Base-by-base conservation (phyloP, 2,888 invertebrate genomes). In the Drosophila macrospina region DNA sequence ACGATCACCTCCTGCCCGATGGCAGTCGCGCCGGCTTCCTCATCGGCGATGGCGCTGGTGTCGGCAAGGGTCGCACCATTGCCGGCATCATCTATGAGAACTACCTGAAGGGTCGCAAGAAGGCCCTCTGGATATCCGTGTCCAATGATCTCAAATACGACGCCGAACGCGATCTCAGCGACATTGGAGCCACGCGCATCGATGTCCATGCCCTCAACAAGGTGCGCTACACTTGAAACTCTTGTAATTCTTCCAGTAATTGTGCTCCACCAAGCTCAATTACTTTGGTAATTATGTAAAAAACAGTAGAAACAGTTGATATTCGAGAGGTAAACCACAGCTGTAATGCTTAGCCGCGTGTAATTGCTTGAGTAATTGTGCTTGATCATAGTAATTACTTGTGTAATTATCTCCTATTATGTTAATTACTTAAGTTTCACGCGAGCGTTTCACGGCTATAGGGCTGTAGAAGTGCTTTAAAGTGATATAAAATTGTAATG, bases 31-130 rank as follows among this genome's bases (percentile, higher is more conserved):
- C 98, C 10, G 99, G 99, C 10, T 99, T 98, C 93, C 94, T 99
- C 0, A 97, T 99, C 63, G 98, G 99, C 73, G 99, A 99, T 92
- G 99, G 99, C 65, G 99, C 99, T 67, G 99, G 99, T 77, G 98
- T 99, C 51, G 99, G 99, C 68, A 99, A 99, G 91, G 99, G 99
- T 20, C 95, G 99, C 63, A 99, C 99, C 0, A 98, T 99, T 71
- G 99, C 98, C 5, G 99, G 99, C 51, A 96, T 99, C 54, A 99
- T 99, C 87, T 98, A 95, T 93, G 99, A 99, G 93, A 99, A 99
- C 93, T 99, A 98, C 91, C 91, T 98, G 76, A 95, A 96, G 90
- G 98, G 98, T 0, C 94, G 98, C 52, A 98, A 98, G 92, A 95
- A 98, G 78, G 97, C 99, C n/a, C 94, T 99, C 73, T 99, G 99